Evolutionary conservation across 2,797 vertebrate species (phyloP), one percentile per base, ranked within the genome.

Genomic region (Pseudochirops cupreus): DNA sequence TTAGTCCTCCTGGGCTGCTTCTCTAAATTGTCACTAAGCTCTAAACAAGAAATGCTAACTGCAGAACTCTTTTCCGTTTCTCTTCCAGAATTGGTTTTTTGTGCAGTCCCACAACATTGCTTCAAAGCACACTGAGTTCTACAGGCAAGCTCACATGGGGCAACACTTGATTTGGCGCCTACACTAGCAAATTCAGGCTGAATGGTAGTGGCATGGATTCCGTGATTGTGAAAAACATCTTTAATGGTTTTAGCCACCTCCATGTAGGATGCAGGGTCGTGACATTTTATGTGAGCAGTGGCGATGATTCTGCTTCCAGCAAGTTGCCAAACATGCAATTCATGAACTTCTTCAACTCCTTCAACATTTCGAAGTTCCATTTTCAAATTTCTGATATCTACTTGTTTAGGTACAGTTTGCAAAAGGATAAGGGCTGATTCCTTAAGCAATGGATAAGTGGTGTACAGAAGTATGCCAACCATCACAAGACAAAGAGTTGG

Each of bases 341-440:
- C 99, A 0, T 99, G 99, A 97, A 99, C 99, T 53, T 99, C 99
- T 97, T 99, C 99, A 0, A 99, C 99, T 9, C 99, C 99, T 0
- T 99, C 99, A 18, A 99, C 98, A 87, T 97, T 97, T 52, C 99
- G 98, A 33, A 99, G 99, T 6, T 99, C 99, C 95, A 99, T 99
- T 95, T 99, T 99, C 97, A 99, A 99, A 93, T 98, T 98, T 97
- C 99, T 99, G 95, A 99, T 99, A 97, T 99, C 99, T 97, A 99
- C 99, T 98, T 99, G 99, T 98, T 99, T 99, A 94, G 99, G 99
- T 95, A 99, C 99, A 12, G 99, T 99, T 98, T 99, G 99, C 0
- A 99, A 99, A 97, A 99, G 99, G 98, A 99, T 99, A 95, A 99
- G 99, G 18, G 99, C 99, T 0, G 99, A 99, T 98, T 99, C 99